These are phyloP conservation scores for Chionis minor DNA, from an alignment of 2,113 vertebrate species.

Conservation along the genomic window DNA sequence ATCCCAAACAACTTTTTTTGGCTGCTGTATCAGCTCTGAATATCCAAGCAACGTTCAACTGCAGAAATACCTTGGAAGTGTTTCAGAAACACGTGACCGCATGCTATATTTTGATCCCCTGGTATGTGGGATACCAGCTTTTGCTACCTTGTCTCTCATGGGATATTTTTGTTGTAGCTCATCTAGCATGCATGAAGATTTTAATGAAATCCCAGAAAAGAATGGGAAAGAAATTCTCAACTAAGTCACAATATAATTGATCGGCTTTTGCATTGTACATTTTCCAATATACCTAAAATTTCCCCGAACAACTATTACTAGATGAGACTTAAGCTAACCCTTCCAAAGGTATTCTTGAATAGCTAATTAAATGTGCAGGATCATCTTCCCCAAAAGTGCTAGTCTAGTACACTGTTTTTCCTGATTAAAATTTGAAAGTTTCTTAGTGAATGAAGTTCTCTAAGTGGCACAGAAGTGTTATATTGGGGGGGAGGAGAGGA, in stretches of 20 bases:
- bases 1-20: not conserved
- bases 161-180: not conserved
- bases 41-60: not conserved
- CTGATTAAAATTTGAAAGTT: not conserved
- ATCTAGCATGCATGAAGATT: not conserved
- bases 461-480: not conserved
- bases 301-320: not conserved
- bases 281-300: not conserved
- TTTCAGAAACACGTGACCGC: not conserved
- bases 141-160: not conserved
- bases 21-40: not conserved
- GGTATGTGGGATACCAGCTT: not conserved
- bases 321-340: not conserved
- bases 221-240: not conserved
- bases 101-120: not conserved
- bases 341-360: not conserved
- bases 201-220: not conserved
- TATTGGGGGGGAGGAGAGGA: not conserved
- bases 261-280: not conserved
- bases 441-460: not conserved
- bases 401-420: not conserved
- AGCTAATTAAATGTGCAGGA: not conserved
- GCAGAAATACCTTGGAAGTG: not conserved
- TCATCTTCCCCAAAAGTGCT: not conserved
- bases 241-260: not conserved